A percentile compares a stretch with the other conserved stretches of the same genome.
Conservation (phyloP, 35 echinoderm and acorn worm species). For the Heliocidaris erythrogramma region DNA sequence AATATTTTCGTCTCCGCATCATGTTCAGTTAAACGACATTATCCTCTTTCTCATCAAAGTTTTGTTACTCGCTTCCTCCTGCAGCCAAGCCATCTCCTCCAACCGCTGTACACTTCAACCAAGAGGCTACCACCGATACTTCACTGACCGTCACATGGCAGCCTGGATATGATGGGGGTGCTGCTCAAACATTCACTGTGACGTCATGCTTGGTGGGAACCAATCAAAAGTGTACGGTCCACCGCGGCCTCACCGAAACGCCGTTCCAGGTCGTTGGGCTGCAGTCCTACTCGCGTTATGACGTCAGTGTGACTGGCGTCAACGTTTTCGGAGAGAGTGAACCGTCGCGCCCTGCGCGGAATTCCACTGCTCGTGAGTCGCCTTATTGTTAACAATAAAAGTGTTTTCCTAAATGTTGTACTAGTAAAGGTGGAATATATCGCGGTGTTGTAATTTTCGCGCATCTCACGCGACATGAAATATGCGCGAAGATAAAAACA, state of each 20-base stretch:
- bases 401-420: no score
- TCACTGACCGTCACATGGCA: slow-evolving; percentile 7
- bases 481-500: no score
- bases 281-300: neutral
- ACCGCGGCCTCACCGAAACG: neutral
- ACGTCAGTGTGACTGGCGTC: neutral
- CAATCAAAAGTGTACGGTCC: neutral
- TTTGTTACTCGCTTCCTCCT: neutral
- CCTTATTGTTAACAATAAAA: neutral
- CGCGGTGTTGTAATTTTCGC: no score
- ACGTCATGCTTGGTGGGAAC: neutral
- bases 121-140: neutral
- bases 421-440: no score
- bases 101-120: neutral
- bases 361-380: slow-evolving; percentile 37
- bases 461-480: no score
- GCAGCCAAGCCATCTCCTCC: slow-evolving; percentile 20
- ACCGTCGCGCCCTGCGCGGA: neutral
- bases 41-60: neutral
- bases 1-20: neutral
- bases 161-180: slow-evolving; percentile 37
- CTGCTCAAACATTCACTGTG: slow-evolving; percentile 6
- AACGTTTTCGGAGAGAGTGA: slow-evolving; percentile 35
- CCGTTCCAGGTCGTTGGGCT: neutral
- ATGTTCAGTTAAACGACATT: neutral